Evolutionary conservation across 2,797 vertebrate species (phyloP).

Genomic region (Phataginus tricuspis): DNA sequence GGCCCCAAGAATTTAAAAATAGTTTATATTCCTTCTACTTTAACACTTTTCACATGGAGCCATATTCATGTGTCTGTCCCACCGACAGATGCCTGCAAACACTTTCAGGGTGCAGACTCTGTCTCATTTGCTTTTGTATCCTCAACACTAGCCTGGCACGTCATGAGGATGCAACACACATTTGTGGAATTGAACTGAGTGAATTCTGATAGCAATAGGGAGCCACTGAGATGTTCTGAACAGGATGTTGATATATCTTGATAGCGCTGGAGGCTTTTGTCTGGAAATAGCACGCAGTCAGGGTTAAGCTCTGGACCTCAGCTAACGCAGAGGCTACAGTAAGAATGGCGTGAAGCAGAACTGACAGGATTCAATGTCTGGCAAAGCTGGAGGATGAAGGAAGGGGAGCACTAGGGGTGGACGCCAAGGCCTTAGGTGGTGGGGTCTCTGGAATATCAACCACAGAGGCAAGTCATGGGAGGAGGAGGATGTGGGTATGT

Average conservation of each 20-base stretch:
- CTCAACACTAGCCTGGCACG: neutral
- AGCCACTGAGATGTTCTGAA: neutral
- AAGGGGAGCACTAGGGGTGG: no score
- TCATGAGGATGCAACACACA: fast-evolving
- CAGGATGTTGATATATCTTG: neutral
- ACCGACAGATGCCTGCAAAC: neutral
- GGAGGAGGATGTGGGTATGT: neutral
- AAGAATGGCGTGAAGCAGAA: neutral
- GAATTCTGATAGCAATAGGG: neutral
- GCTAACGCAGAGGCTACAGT: neutral
- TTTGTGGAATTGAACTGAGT: neutral
- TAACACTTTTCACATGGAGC: neutral
- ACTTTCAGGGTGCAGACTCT: neutral
- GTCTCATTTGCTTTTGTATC: neutral
- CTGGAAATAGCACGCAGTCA: neutral
- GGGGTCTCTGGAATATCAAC: neutral
- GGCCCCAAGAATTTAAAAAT: neutral
- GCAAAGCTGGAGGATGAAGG: neutral
- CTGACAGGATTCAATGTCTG: neutral
- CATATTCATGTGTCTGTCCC: neutral
- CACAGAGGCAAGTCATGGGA: neutral
- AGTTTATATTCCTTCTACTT: neutral
- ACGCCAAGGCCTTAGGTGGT: neutral
- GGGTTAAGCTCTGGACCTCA: neutral
- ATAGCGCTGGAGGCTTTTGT: neutral